Base-by-base conservation (phyloP, 2,113 vertebrate species). In the Seriola aureovittata region DNA sequence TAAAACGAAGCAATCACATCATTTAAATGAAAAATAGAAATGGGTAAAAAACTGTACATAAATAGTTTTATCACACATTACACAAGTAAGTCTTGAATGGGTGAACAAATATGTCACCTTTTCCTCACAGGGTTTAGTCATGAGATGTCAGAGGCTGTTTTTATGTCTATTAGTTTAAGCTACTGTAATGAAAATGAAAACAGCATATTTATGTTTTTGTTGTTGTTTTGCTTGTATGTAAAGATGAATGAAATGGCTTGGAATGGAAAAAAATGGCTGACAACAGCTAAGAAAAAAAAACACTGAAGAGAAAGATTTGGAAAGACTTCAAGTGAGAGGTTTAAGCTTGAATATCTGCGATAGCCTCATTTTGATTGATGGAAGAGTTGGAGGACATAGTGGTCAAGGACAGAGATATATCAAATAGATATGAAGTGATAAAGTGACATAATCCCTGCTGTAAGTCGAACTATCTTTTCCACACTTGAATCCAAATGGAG, bases 401-500 rank as follows among this genome's bases (percentile, higher is more conserved):
- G 32, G 58, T 78, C 23, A 5, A 54, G 54, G 52, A 70, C 62
- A 40, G 13, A 55, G 44, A 67, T 67, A 40, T 25, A 48, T 1
- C 1, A 19, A 71, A 74, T 60, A 65, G 64, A 77, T 71, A 64
- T 48, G 29, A 71, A 58, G 36, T 52, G 67, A 46, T 48, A 38
- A 57, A 58, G 5, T 60, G 11, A 63, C 23, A 72, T 19, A 5
- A 34, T 74, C 59, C 12, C 44, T 73, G 64, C 66, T 83, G 60
- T 29, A 36, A 23, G 40, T 75, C 13, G n/a, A 63, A 25, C 69
- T 21, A 55, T 78, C 63, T 64, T n/a, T 85, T 46, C 68, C 54
- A 55, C 19, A 72, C 73, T 50, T 64, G 38, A 36, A 69, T 62
- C 36, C 65, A 86, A 73, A 29, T 60, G 16, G 40, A 80, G 80